Evolutionary conservation across 2,888 invertebrate genomes (phyloP).

Genomic region (Margaritifera margaritifera): DNA sequence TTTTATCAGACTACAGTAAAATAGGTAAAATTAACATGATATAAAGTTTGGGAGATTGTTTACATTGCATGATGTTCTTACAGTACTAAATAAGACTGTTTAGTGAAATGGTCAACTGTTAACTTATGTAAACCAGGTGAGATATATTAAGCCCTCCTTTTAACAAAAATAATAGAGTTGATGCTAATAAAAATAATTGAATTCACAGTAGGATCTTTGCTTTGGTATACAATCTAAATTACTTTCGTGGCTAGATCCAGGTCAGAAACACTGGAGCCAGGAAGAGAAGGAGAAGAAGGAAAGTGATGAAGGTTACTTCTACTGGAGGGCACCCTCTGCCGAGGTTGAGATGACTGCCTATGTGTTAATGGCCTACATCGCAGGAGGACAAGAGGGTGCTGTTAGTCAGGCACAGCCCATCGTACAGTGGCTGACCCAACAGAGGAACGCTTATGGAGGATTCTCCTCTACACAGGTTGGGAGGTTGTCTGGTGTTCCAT

Average conservation of each 20-base stretch:
- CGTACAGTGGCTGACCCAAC: constrained; percentile 82
- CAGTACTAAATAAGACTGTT: too few relatives aligned
- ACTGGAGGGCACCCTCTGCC: constrained; percentile 79
- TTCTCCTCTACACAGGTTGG: constrained; percentile 71
- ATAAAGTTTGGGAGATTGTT: too few relatives aligned
- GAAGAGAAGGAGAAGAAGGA: constrained; percentile 47
- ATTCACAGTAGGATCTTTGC: too few relatives aligned
- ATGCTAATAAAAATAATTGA: too few relatives aligned
- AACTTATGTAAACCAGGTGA: too few relatives aligned
- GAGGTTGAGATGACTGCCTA: constrained; percentile 93
- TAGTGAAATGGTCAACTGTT: too few relatives aligned
- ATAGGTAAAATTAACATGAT: too few relatives aligned
- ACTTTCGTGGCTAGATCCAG: constrained; percentile 66
- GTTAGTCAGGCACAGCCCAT: constrained; percentile 75
- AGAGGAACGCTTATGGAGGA: constrained; percentile 79
- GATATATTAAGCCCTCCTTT: too few relatives aligned
- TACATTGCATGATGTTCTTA: too few relatives aligned
- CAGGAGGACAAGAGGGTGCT: constrained; percentile 62
- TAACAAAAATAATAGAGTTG: too few relatives aligned
- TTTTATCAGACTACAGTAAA: too few relatives aligned
- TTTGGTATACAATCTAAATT: background rate
- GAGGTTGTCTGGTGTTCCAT: too few relatives aligned
- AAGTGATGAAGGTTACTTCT: constrained; percentile 22
- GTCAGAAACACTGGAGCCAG: constrained; percentile 88
- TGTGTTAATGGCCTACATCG: constrained; percentile 82